These are phyloP conservation scores for Drosophila eohydei DNA, from an alignment of 2,888 invertebrate species.

Conservation along the genomic window DNA sequence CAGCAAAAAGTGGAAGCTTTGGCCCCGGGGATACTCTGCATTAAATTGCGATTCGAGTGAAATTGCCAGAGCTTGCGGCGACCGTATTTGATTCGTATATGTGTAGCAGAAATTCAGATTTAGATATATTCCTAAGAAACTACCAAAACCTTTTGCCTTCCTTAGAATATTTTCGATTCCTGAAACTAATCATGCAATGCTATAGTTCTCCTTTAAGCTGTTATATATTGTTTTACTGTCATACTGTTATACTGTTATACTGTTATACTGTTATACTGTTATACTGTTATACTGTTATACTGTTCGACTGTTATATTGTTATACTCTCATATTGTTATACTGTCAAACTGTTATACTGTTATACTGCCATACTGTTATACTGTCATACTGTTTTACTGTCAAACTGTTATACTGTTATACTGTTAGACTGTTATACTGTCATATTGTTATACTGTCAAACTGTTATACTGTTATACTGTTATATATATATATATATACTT, in stretches of 20 bases:
- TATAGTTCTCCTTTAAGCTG: not conserved
- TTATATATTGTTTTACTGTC: not conserved
- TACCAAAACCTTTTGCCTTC: too few relatives aligned
- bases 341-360: not conserved
- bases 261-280: not conserved
- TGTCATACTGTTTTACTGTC: not conserved
- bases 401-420: not conserved
- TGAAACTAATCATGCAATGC: not conserved
- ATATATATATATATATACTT: too few relatives aligned
- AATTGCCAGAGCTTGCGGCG: not conserved
- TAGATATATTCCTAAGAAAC: not conserved
- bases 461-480: not conserved
- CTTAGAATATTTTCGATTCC: too few relatives aligned
- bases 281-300: not conserved
- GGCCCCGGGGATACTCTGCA: slow-evolving; percentile 9
- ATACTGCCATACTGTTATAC: not conserved
- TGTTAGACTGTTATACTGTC: not conserved
- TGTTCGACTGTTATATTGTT: not conserved
- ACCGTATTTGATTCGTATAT: not conserved
- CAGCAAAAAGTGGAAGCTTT: not conserved
- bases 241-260: not conserved
- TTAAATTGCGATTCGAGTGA: slow-evolving; percentile 8
- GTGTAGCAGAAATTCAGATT: not conserved
- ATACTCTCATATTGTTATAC: not conserved
- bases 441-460: not conserved